Evolutionary conservation across 2,888 invertebrate genomes (phyloP), one percentile per base, ranked within the genome.

Genomic region (Orchesellides sinensis): DNA sequence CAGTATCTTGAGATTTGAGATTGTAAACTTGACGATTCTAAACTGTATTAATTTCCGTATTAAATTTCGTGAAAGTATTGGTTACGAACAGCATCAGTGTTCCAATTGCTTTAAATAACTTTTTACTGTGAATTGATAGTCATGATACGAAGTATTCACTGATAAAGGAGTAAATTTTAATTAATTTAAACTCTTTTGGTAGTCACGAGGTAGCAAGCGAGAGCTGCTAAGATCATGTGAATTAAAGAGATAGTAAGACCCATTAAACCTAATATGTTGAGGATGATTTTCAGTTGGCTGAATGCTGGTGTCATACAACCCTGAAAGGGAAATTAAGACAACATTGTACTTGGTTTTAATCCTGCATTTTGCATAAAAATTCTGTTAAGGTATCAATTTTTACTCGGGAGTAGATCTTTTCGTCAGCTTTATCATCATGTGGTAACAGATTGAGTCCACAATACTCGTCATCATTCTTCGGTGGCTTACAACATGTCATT

Each of bases 391-490:
- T 32, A 45, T 40, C 23, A 17, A 29, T 10, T 29, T 23, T 49
- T 47, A 73, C 84, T 45, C 19, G 25, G 1, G 59, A 27, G 21
- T 65, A 72, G 23, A 85, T 83, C 14, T 35, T 73, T 8, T 21
- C 19, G 17, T 45, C 4, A n/a, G 81, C 81, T 1, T 59, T 19
- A 19, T 65, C 66, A 27, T 83, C 63, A 45, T 80, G 72, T 5
- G 85, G 85, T 8, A 85, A 69, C 3, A 82, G 17, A 65, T 84
- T 84, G 1, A 82, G 65, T 1, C 84, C 84, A 70, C 85, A 85
- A 4, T 65, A 40, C 4, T 52, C 29, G 32, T 61, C 35, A 1
- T 49, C 23, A 45, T 54, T 78, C 14, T 23, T 56, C 3, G 35
- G 27, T 8, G 73, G 73, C 4, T 73, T 49, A 52, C 85, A 85